Percentiles rank a stretch among this genome's conserved stretches.
Evolutionary conservation across 2,113 vertebrate species (phyloP).

Genomic region (Heterotilapia buettikoferi): DNA sequence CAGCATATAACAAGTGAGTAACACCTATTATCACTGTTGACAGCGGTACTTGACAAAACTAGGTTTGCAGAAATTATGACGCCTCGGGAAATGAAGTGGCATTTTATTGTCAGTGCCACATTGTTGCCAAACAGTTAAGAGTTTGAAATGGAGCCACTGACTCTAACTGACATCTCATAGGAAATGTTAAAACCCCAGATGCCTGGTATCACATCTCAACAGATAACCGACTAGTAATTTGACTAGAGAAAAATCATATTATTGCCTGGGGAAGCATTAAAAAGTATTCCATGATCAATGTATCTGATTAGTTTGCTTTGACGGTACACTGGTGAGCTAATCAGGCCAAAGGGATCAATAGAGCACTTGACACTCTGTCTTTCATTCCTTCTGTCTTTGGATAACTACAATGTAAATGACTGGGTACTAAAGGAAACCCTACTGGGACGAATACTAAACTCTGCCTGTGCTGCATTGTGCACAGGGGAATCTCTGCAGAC

Average conservation of each 20-base stretch:
- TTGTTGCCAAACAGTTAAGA: background rate
- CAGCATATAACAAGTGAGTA: background rate
- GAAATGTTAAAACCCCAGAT: constrained; percentile 34
- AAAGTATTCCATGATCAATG: constrained; percentile 65
- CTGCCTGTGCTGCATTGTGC: constrained; percentile 54
- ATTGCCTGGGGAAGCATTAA: constrained; percentile 65
- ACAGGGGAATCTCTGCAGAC: constrained; percentile 62
- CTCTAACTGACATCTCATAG: constrained; percentile 2
- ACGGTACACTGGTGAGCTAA: constrained; percentile 61
- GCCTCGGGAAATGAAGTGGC: constrained; percentile 4
- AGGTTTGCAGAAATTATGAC: background rate
- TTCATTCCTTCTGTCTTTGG: constrained; percentile 42
- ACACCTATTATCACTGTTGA: background rate
- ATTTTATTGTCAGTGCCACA: constrained; percentile 1
- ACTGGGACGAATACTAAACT: constrained; percentile 60
- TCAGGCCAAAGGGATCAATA: constrained; percentile 67
- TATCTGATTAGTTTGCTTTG: constrained; percentile 63
- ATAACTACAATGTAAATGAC: constrained; percentile 66
- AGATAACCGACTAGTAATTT: constrained; percentile 52
- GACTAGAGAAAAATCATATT: constrained; percentile 50
- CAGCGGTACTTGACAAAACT: background rate
- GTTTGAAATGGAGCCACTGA: constrained; percentile 10
- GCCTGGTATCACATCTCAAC: background rate
- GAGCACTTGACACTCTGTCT: constrained; percentile 36
- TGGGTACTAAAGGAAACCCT: constrained; percentile 56